These are phyloP conservation scores for Strix occidentalis DNA, from an alignment of 2,797 vertebrate species.

Conservation along the genomic window DNA sequence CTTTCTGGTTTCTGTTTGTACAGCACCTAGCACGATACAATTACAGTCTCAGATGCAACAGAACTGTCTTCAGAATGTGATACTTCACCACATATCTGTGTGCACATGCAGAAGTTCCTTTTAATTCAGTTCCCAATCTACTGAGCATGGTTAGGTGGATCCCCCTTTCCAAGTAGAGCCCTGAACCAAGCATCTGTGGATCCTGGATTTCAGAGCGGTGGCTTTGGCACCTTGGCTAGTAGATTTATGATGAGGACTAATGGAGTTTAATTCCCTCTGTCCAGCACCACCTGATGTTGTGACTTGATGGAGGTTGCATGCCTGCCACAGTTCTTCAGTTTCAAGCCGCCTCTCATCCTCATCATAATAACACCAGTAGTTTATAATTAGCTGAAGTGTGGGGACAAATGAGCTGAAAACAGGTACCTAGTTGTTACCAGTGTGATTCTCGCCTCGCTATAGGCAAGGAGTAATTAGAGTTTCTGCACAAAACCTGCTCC, in stretches of 20 bases:
- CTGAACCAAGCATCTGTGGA: neutral
- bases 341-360: neutral
- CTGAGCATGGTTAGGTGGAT: neutral
- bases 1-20: neutral
- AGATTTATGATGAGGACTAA: neutral
- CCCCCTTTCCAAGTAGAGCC: neutral
- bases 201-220: neutral
- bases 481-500: neutral
- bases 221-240: neutral
- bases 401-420: neutral
- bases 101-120: neutral
- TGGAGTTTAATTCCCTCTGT: neutral
- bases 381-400: neutral
- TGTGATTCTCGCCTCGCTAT: neutral
- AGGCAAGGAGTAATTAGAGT: neutral
- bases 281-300: neutral
- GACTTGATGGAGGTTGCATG: neutral
- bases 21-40: neutral
- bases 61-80: neutral
- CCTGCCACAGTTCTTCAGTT: neutral
- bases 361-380: neutral
- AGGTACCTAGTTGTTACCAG: neutral
- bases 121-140: neutral
- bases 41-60: neutral
- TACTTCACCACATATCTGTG: neutral